These are phyloP conservation scores for Lampropteryx suffumata DNA, from an alignment of 2,888 invertebrate genomes.

Conservation along the genomic window DNA sequence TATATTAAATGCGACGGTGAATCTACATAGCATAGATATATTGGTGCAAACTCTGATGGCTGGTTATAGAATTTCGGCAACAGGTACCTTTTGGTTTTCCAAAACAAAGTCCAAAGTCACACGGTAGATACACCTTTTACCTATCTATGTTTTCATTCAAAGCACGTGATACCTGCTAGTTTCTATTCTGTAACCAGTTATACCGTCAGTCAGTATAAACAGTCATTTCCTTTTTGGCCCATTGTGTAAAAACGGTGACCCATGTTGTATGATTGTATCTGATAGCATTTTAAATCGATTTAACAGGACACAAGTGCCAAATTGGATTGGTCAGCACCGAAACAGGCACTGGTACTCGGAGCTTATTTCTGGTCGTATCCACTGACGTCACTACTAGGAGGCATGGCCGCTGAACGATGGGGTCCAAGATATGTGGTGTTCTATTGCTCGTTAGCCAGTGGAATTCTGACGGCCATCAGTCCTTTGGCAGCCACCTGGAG, in stretches of 20 bases:
- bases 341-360: constrained; percentile 85
- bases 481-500: constrained; percentile 83
- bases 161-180: no score
- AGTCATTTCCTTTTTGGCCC: constrained; percentile 7
- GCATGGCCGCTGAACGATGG: constrained; percentile 86
- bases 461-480: constrained; percentile 82
- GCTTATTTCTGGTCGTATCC: constrained; percentile 88
- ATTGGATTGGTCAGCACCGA: constrained; percentile 82
- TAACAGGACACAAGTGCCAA: constrained; percentile 43
- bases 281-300: background rate
- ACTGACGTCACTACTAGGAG: constrained; percentile 85
- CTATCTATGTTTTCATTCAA: no score
- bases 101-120: no score
- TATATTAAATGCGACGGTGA: no score
- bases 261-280: background rate
- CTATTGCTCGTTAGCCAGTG: constrained; percentile 74
- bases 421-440: constrained; percentile 84
- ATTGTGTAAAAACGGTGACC: background rate
- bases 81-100: no score
- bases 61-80: no score
- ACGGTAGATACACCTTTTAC: no score
- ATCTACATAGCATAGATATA: no score
- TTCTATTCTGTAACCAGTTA: no score
- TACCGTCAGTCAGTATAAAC: background rate
- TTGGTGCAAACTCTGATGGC: no score